Base-by-base conservation (phyloP, 2,113 vertebrate genomes). In the Myotis yumanensis region DNA sequence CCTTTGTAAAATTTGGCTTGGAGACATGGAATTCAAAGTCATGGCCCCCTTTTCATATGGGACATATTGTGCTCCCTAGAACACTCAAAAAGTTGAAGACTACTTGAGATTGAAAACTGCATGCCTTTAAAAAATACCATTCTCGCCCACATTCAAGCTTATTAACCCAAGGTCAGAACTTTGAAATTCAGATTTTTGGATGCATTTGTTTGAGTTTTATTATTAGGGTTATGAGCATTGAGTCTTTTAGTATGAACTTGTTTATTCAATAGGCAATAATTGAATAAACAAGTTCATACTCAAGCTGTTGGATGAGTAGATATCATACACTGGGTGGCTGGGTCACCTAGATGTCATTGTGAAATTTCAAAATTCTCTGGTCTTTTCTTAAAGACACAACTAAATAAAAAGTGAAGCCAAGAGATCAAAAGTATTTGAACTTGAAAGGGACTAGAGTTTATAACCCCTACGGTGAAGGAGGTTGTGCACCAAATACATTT, bases 121-220 rank as follows among this genome's bases (percentile, higher is more conserved):
- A 20, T 28, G 32, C 75, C 75, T 91, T 96, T 96, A 51, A 5
- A 66, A 95, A 94, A 83, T 86, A 16, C 35, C 32, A 10, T 43
- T 51, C 64, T 52, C 1, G 2, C 80, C 80, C 76, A 68, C 37
- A 86, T 84, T 95, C 35, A 80, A 52, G 30, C 9, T 87, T 84
- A 76, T 91, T 94, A 91, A 93, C 71, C 48, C 23, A 79, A 89
- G 40, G 83, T 91, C 92, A 95, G 23, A 91, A 71, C 43, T 90
- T 91, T 48, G 68, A 87, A 96, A 93, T 93, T 89, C 46, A 91
- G 43, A 79, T 54, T 81, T 92, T 85, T 62, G 6, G 18, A 71
- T 83, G 15, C 40, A 80, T 80, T 72, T 89, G n/a, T 91, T 88
- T 91, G 46, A 79, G 51, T 9, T 68, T 93, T 25, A 85, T 18